Evolutionary conservation across 2,113 vertebrate genomes (phyloP), one percentile per base, ranked within the genome.

Genomic region (Prolemur simus): DNA sequence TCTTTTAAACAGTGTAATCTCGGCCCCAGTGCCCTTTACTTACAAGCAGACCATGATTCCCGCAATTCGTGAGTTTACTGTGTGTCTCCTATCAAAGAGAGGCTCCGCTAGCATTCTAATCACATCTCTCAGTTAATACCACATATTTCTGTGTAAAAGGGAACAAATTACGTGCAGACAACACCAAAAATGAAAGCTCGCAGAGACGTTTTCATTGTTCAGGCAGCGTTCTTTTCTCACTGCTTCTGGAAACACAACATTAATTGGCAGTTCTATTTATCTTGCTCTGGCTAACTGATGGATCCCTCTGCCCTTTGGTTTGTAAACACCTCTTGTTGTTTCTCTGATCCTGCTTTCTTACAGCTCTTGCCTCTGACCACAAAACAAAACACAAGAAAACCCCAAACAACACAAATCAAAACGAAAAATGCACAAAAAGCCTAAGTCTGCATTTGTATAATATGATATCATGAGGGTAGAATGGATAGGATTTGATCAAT

Each of bases 211-310:
- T 52, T 63, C 68, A 23, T 25, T n/a, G 83, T 91, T 85, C 15
- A 5, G 89, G 92, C 49, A 10, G 56, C 0, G 1, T 45, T 21
- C 83, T 63, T 78, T 82, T 84, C 91, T 82, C 66, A 3, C 39
- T 5, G 54, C 77, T 63, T 80, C 73, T 39, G 83, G 83, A 87
- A 49, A 56, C 18, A 3, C 23, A 5, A 58, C 86, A 64, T 56
- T 97, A 95, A 95, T 82, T 85, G 93, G 96, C 89, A 64, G 73
- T 23, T 54, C 85, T 73, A 6, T 86, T 93, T 47, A 68, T 89
- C 94, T 91, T 29, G 9, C 83, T 85, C 39, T 66, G 81, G 69
- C 23, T 95, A 96, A 81, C 77, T 45, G 83, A 71, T 29, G 47
- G 60, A 58, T 45, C 60, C 32, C 78, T 74, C 64, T 81, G 73